Base-by-base conservation (phyloP, 2,888 invertebrate genomes). In the Physocephala rufipes region DNA sequence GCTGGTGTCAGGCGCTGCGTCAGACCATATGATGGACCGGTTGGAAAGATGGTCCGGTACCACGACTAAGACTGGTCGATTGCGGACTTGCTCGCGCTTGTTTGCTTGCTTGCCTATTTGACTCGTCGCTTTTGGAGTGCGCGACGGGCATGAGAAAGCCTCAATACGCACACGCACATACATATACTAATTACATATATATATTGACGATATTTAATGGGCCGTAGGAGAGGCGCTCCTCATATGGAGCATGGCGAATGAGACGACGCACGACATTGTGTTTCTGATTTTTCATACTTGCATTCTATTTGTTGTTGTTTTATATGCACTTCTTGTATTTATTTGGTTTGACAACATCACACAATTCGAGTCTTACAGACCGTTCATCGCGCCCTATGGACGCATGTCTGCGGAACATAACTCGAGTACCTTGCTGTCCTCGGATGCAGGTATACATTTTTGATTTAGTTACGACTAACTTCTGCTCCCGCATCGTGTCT, bases 81-180 rank as follows among this genome's bases (percentile, higher is more conserved):
- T 21, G 59, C 19, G n/a, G 19, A 13, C 36, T 62, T 24, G 59
- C 28, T 30, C 28, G 59, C 24, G 59, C 43, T n/a, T 13, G 62
- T 43, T 43, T 21, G 24, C 36, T 36, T 36, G 36, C 5, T 36
- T 36, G 58, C 58, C 2, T 24, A 24, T 5, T 61, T 19, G 26
- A 24, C 26, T 67, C 19, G 45, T 26, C n/a, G 21, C 47, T 45
- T 5, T 15, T 36, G 43, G 63, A 51, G 59, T 43, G 64, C 79
- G 80, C 78, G 79, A 80, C 73, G 79, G 79, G 55, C 47, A 53
- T 80, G 79, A 78, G 79, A 78, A 79, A 77, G 78, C 66, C 47
- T 12, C 26, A 24, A 26, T 59, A 45, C 47, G 43, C 47, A 67
- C 58, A 73, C 67, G 45, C 49, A 49, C 13, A 61, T 24, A 66